Base-by-base conservation (phyloP, 2,113 vertebrate genomes). In the Tragulus kanchil region DNA sequence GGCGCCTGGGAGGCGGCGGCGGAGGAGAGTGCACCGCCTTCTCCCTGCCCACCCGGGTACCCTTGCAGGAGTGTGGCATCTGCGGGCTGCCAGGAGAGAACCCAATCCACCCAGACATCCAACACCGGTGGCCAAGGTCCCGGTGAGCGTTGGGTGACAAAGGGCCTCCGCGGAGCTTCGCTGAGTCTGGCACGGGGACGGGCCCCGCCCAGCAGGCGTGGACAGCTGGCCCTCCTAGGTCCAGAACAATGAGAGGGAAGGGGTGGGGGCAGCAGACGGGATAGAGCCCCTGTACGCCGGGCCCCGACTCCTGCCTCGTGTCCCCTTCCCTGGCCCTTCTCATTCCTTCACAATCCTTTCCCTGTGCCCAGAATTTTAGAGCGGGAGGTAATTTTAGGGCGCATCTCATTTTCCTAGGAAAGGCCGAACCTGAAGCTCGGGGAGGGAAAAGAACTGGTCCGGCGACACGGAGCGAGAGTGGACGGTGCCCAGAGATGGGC, bases 1-100 rank as follows among this genome's bases (percentile, higher is more conserved):
- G 28, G 75, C 85, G 58, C 62, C 21, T 3, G 16, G 83, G 48
- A 87, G 42, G 62, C 58, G 50, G 31, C 83, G 59, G 58, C 84
- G 36, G 69, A 90, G 78, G 42, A 86, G 64, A 77, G 59, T 69
- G 65, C 3, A 0, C n/a, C 0, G 7, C 58, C 75, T 86, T 87
- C 89, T 84, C 79, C 59, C 50, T 89, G 90, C 87, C 48, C 0
- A 36, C 64, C 58, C 0, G 31, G 95, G 92, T 59, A 58, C 96
- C 85, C 54, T 12, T 25, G 19, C 85, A 61, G 94, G 54, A 95
- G 75, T 92, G 92, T 8, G 3, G 98, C 85, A 90, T 86, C 65
- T 89, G 81, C n/a, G 86, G 45, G 59, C 96, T 75, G 97, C 96
- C 97, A 98, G 61, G 62, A 75, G 96, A 94, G 84, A 97, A 97